phyloP scores from a whole-genome alignment of 1,140 invertebrate genomes.

The Drosophila tropicalis region DNA sequence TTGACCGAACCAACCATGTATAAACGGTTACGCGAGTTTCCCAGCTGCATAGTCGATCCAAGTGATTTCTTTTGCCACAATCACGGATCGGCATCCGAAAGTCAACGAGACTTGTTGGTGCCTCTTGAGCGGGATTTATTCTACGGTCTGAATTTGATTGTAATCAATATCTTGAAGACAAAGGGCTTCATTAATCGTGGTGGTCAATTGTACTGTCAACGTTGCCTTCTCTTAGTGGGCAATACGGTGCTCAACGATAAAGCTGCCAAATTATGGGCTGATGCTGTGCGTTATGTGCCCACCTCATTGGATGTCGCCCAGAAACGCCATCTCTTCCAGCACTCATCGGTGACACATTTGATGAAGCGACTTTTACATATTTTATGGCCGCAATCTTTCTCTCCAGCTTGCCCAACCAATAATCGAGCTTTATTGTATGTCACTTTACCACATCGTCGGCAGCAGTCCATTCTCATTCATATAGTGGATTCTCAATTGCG shows the following conservation, averaged over 20 bases:
- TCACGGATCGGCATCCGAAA: constrained; percentile 25
- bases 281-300: constrained; percentile 48
- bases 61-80: constrained; percentile 76
- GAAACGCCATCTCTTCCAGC: constrained; percentile 47
- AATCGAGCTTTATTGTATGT: constrained; percentile 49
- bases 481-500: constrained; percentile 63
- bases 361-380: constrained; percentile 43
- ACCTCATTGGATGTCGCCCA: no score
- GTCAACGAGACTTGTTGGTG: constrained; percentile 31
- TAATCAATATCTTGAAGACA: constrained; percentile 39
- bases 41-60: constrained; percentile 64
- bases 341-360: constrained; percentile 49
- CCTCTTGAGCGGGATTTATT: constrained; percentile 54
- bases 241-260: constrained; percentile 34
- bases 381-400: constrained; percentile 43
- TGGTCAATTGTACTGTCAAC: constrained; percentile 61
- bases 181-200: constrained; percentile 23
- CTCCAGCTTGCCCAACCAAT: constrained; percentile 28
- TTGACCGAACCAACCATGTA: constrained; percentile 36
- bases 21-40: constrained; percentile 63
- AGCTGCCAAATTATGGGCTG: constrained; percentile 69
- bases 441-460: constrained; percentile 48
- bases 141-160: constrained; percentile 70
- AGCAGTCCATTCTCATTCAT: constrained; percentile 63
- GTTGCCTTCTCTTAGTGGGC: constrained; percentile 66